Evolutionary conservation across 2,797 vertebrate species (phyloP), one percentile per base, ranked within the genome.

Genomic region (Eospalax fontanierii): DNA sequence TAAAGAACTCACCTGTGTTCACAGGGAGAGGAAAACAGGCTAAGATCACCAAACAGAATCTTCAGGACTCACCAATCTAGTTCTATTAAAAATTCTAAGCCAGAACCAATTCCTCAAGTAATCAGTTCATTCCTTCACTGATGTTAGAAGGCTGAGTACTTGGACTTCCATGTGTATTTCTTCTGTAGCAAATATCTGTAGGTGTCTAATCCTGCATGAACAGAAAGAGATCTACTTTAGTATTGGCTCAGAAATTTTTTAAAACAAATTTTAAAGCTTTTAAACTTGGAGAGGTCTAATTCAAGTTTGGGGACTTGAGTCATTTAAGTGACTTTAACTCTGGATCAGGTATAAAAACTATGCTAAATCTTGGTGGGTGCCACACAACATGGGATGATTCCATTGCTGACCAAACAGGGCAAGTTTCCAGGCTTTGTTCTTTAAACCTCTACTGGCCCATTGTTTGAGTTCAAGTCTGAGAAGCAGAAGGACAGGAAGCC

Each of bases 371-470:
- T 87, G 79, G 12, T 26, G 63, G 61, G 75, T 83, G 21, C 90
- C 83, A 71, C 74, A 11, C 50, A 73, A 87, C 86, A 28, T 68
- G 8, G 14, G 22, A 87, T 82, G 82, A 85, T 81, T 71, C 65
- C 43, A 46, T 76, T 70, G 87, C 50, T 89, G 66, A 87, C 80
- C 40, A 61, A 74, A 89, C 40, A 85, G 90, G 74, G 26, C 21
- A 70, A 86, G 28, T 68, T 75, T 71, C 19, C 92, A 93, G 84
- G 74, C 43, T 70, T 94, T 61, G 70, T 78, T 85, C n/a, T n/a
- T 66, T 83, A 75, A 93, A 30, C 35, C 16, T 94, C 73, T 33
- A 57, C 40, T 43, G 59, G 33, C 38, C 57, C n/a, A n/a, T n/a
- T 54, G 15, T 84, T 89, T 94, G 38, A 90, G 80, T 35, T 89